phyloP scores from a whole-genome alignment of 2,797 vertebrate species.

The Margarornis squamiger region DNA sequence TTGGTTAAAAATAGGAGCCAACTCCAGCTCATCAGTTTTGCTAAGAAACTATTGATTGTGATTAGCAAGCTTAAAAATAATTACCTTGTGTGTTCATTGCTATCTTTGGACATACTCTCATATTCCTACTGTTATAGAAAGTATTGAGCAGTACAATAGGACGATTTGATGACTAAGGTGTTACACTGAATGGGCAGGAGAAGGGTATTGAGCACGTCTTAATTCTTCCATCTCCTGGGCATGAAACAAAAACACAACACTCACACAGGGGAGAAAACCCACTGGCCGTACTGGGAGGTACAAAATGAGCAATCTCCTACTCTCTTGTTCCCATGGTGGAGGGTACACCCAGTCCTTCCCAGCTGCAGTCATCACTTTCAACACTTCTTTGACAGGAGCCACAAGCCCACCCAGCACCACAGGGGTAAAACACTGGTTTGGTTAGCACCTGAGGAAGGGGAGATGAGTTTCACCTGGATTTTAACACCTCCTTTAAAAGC shows the following conservation, averaged over 20 bases:
- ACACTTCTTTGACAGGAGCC: neutral
- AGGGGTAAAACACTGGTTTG: neutral
- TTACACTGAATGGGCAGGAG: neutral
- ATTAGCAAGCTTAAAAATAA: conserved; percentile 73
- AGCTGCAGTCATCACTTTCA: neutral
- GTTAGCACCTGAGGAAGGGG: neutral
- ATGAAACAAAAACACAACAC: neutral
- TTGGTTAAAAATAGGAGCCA: conserved; percentile 69
- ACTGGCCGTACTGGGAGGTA: neutral
- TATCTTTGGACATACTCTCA: conserved; percentile 68
- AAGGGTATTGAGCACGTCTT: conserved; percentile 13
- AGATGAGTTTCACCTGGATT: neutral
- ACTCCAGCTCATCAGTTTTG: conserved; percentile 69
- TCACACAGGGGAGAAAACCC: neutral
- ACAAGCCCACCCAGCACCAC: neutral
- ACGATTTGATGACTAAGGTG: conserved; percentile 39
- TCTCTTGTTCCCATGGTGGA: neutral
- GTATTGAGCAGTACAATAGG: conserved; percentile 32
- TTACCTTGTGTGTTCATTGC: conserved; percentile 67
- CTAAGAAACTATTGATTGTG: conserved; percentile 70
- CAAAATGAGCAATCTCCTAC: neutral
- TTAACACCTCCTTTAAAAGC: neutral
- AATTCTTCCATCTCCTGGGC: conserved; percentile 26
- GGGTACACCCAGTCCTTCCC: neutral
- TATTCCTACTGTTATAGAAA: conserved; percentile 51